Evolutionary conservation across 2,888 invertebrate species (phyloP).

Genomic region (Synanthedon andrenaeformis): DNA sequence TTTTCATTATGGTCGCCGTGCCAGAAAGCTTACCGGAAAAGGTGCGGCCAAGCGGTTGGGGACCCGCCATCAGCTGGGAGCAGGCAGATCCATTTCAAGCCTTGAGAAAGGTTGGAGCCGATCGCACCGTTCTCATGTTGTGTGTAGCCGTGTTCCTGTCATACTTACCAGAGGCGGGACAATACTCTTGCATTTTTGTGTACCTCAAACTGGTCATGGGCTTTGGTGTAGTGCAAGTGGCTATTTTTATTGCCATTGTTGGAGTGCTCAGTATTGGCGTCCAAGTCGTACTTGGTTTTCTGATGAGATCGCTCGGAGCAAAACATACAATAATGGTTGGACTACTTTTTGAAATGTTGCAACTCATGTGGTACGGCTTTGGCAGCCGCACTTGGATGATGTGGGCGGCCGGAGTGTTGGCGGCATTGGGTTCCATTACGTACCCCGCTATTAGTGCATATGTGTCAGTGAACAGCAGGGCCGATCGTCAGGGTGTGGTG

Average conservation of each 20-base stretch:
- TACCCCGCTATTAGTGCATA: conserved; percentile 99
- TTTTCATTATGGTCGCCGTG: conserved; percentile 97
- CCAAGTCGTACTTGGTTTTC: conserved; percentile 87
- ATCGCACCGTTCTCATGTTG: conserved; percentile 95
- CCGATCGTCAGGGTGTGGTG: conserved; percentile 96
- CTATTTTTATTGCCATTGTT: conserved; percentile 96
- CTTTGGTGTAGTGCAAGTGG: conserved; percentile 94
- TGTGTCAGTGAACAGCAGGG: conserved; percentile 96
- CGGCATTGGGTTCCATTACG: conserved; percentile 95
- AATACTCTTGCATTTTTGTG: conserved; percentile 99
- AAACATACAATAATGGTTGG: conserved; percentile 99
- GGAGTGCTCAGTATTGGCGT: conserved; percentile 96
- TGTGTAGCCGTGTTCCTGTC: conserved; percentile 98
- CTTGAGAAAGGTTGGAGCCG: conserved; percentile 91
- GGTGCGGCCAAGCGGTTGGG: conserved; percentile 80
- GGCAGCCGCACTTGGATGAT: conserved; percentile 99
- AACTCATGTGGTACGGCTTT: conserved; percentile 97
- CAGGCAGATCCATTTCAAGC: conserved; percentile 98
- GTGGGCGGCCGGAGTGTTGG: conserved; percentile 98
- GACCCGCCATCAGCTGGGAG: conserved; percentile 94
- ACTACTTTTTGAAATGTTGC: conserved; percentile 94
- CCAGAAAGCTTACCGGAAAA: conserved; percentile 98
- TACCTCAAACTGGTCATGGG: conserved; percentile 98
- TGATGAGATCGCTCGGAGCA: conserved; percentile 88
- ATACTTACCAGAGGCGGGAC: conserved; percentile 97